These are phyloP conservation scores for Columba guinea DNA, from an alignment of 2,797 vertebrate species.

Conservation along the genomic window DNA sequence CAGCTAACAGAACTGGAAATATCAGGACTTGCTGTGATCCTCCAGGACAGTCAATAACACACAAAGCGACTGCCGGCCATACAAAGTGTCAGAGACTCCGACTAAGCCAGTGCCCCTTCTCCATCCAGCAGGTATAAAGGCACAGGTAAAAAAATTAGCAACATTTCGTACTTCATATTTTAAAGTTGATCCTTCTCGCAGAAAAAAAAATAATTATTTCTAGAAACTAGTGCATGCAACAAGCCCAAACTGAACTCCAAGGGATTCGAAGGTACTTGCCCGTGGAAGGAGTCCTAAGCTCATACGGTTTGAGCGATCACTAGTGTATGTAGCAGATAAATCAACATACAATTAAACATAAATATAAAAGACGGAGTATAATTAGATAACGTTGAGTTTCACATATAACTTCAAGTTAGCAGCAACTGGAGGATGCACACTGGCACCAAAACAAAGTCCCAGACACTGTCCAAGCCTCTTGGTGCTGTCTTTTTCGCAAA, in stretches of 20 bases:
- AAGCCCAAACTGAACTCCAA: not conserved
- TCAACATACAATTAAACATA: not conserved
- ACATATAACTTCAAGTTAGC: not conserved
- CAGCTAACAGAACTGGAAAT: not conserved
- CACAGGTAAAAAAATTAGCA: not conserved
- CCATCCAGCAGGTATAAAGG: not conserved
- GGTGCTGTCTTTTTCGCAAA: not conserved
- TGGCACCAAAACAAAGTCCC: not conserved
- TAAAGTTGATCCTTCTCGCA: not conserved
- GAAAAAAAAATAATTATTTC: not conserved
- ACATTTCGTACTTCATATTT: not conserved
- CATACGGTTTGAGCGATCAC: fast-evolving
- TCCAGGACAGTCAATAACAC: not conserved
- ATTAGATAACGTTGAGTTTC: not conserved
- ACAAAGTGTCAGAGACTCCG: not conserved
- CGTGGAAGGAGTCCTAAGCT: not conserved
- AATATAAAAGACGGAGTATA: not conserved
- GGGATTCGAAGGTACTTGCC: not conserved
- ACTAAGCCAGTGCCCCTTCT: no score
- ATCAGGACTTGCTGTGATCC: not conserved
- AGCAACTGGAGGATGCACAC: not conserved
- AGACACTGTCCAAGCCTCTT: not conserved
- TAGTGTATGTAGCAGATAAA: fast-evolving
- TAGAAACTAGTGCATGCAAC: not conserved
- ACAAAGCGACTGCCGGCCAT: fast-evolving